Evolutionary conservation across 2,113 vertebrate genomes (phyloP), one percentile per base, ranked within the genome.

Genomic region (Spheniscus mendiculus): DNA sequence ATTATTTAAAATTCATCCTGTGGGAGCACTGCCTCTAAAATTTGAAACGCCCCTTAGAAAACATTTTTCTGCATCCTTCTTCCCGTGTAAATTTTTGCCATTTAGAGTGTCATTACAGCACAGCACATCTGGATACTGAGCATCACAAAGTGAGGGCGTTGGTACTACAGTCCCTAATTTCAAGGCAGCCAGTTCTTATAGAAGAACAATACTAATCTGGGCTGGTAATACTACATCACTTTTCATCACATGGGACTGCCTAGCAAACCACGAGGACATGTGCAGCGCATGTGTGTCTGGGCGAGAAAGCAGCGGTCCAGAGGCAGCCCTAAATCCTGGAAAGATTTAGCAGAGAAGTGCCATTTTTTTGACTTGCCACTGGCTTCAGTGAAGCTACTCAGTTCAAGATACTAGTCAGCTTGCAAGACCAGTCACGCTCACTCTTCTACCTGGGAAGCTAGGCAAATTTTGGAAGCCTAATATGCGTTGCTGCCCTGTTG

Each of bases 401-500:
- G 22, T 44, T 81, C n/a, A 45, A 78, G 69, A 32, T 12, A 23
- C 9, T 32, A 44, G 52, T 32, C 61, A 66, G 30, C 0, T 0
- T 42, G 38, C 18, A 49, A 63, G 32, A 69, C 32, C 70, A 71
- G 22, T 21, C 36, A 58, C 3, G 14, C 15, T 50, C 4, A 10
- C 21, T 90, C 61, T 87, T 55, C 44, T 10, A 15, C 34, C 27
- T 3, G 10, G 38, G 44, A 38, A 84, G 14, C 42, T 21, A 53
- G 6, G 29, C 2, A 36, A 42, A 70, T 74, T 78, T 61, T 58
- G 45, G 65, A 56, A 86, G 30, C 27, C 47, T 40, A 15, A 26
- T 12, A 15, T 3, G 15, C 0, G 0, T 25, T 40, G 49, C 27
- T 84, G 50, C 44, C 38, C 5, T 1, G 2, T 50, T 3, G 15